Conservation (phyloP, 2,888 invertebrate genomes). For the Ophraella communa region DNA sequence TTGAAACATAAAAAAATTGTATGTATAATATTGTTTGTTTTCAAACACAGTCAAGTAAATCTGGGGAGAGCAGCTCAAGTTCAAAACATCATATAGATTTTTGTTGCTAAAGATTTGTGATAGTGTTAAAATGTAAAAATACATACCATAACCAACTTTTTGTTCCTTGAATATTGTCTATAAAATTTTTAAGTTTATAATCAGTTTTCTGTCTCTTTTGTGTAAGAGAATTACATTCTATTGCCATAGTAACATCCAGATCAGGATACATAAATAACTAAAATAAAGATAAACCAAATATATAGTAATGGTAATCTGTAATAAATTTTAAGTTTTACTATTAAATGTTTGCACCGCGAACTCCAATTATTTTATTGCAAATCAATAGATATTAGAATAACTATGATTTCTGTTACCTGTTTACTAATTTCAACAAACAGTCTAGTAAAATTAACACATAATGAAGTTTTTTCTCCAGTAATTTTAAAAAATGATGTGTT, state of each 20-base stretch:
- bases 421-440: conserved; percentile 56
- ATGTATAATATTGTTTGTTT: no score
- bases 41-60: no score
- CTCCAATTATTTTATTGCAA: no score
- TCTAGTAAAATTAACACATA: conserved; percentile 45
- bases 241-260: conserved; percentile 25
- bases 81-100: no score
- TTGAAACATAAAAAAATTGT: no score
- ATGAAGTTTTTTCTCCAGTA: conserved; percentile 33
- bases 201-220: conserved; percentile 41
- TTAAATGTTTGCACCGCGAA: no score
- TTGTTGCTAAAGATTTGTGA: neutral
- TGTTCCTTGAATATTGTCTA: conserved; percentile 51
- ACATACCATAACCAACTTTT: conserved; percentile 57
- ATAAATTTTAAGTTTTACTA: no score
- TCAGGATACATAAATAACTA: conserved; percentile 31
- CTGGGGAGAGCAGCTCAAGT: no score
- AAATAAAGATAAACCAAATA: conserved; percentile 1
- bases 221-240: conserved; percentile 24
- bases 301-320: no score
- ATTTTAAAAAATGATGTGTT: conserved; percentile 43
- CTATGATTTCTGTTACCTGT: conserved; percentile 47
- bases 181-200: conserved; percentile 46
- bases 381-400: neutral
- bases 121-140: conserved; percentile 13